A percentile compares a stretch with the other conserved stretches of the same genome.
Evolutionary conservation across 1,140 invertebrate species (phyloP).

Genomic region (Plectrocnemia conspersa): DNA sequence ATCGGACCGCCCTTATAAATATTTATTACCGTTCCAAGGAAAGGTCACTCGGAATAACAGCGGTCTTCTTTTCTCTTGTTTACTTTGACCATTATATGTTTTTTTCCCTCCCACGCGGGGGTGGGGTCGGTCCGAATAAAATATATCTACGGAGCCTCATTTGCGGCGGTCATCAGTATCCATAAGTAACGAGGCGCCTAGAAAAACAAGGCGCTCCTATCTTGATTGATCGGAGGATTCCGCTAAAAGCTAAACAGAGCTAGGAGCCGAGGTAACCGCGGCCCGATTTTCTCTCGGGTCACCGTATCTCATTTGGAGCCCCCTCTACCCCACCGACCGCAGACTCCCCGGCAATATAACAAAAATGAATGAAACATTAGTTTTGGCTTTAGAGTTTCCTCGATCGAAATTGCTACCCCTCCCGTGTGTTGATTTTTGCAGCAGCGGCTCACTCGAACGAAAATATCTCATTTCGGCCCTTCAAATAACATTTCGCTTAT

Average conservation of each 20-base stretch:
- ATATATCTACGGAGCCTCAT: conserved; percentile 40
- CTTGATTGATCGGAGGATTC: conserved; percentile 31
- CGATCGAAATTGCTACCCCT: conserved; percentile 32
- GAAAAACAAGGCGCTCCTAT: conserved; percentile 26
- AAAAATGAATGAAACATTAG: conserved; percentile 38
- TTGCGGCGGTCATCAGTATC: conserved; percentile 55
- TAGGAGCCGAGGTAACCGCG: conserved; percentile 12
- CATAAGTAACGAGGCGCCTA: conserved; percentile 53
- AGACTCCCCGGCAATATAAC: conserved; percentile 30
- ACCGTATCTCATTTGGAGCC: conserved; percentile 34
- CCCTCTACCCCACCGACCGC: conserved; percentile 10
- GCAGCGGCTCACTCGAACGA: conserved; percentile 14
- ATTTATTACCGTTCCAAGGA: conserved; percentile 32
- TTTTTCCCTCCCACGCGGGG: too few species aligned
- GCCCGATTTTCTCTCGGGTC: conserved; percentile 31
- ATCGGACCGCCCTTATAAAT: conserved; percentile 33
- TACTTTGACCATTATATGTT: conserved; percentile 20
- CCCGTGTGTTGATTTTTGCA: conserved; percentile 22
- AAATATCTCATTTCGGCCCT: background rate
- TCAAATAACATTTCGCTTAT: too few species aligned
- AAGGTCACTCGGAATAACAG: conserved; percentile 35
- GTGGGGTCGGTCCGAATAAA: conserved; percentile 19
- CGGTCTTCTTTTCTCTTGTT: conserved; percentile 29
- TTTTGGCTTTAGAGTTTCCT: conserved; percentile 35
- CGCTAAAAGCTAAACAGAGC: too few species aligned